Base-by-base conservation (phyloP, 2,113 vertebrate species). In the Puntigrus tetrazona region DNA sequence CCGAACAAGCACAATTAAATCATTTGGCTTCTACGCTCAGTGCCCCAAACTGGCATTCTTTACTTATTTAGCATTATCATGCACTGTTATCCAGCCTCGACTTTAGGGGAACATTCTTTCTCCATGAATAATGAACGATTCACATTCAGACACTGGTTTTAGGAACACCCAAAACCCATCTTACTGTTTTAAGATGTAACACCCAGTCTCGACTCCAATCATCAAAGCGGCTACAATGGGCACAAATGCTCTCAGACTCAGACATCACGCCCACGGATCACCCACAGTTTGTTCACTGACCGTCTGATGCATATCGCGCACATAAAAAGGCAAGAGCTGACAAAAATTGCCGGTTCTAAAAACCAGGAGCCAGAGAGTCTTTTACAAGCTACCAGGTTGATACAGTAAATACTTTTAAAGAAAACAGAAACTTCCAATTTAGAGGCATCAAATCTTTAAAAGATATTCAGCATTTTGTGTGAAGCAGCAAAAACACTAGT, bases 141-240 rank as follows among this genome's bases (percentile, higher is more conserved):
- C 59, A 47, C 27, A 80, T 67, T 1, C 78, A 80, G 59, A 67
- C 78, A 80, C 25, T 45, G 61, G 61, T 80, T 80, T 80, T 80
- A 31, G 57, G 43, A 80, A 67, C 59, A 80, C 25, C 41, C 61
- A 10, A 80, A 80, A 80, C 61, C 78, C 59, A 80, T 80, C 78
- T 34, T 7, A 43, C 78, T 47, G 59, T 45, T 80, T 65, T 80
- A 47, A 80, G 77, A 63, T 43, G 77, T 63, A 79, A 45, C 55
- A 79, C 57, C 38, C n/a, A 41, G 77, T 16, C 38, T 63, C 25
- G 25, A 43, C 34, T 79, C 36, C 14, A 63, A 63, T 79, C 77
- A 63, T 63, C 36, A 79, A 79, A 79, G 77, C 36, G 13, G 57
- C 25, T 59, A 41, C 31, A 41, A 77, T 1, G n/a, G 57, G 14